These are phyloP conservation scores for Antechinus stuartii DNA, from an alignment of 2,113 vertebrate species.

Conservation along the genomic window DNA sequence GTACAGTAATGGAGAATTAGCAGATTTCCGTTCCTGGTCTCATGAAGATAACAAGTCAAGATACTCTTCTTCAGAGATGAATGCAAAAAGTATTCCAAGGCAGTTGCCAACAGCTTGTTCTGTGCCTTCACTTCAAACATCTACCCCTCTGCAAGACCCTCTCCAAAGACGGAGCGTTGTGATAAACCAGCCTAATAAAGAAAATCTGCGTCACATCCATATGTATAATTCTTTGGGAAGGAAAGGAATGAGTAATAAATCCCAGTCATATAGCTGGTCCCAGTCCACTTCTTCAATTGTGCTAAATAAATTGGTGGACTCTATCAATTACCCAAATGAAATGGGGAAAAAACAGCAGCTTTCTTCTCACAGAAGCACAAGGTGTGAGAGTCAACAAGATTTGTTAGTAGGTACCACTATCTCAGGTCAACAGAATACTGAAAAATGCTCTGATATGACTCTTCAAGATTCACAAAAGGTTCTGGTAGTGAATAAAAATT, in stretches of 20 bases:
- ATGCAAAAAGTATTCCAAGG: conserved; percentile 78
- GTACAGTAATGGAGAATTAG: conserved; percentile 93
- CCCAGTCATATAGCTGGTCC: conserved; percentile 84
- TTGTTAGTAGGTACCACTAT: conserved; percentile 52
- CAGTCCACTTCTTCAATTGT: conserved; percentile 88
- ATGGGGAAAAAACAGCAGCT: conserved; percentile 77
- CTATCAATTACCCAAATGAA: conserved; percentile 80
- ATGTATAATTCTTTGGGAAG: conserved; percentile 90
- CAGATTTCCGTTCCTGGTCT: conserved; percentile 87
- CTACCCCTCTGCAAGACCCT: conserved; percentile 79
- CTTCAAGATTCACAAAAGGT: conserved; percentile 95
- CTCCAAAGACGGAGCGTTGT: conserved; percentile 91
- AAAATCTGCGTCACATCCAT: conserved; percentile 85
- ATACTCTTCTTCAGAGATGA: conserved; percentile 65
- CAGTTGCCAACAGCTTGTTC: conserved; percentile 87
- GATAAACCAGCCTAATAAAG: conserved; percentile 88
- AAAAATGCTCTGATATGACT: conserved; percentile 90
- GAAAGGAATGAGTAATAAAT: conserved; percentile 79
- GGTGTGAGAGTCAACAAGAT: conserved; percentile 74
- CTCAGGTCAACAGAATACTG: conserved; percentile 72
- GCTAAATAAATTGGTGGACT: conserved; percentile 82
- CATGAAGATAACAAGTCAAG: conserved; percentile 82
- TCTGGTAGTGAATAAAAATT: conserved; percentile 89
- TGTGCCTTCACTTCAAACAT: conserved; percentile 89
- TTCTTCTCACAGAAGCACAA: conserved; percentile 67